Percentiles rank a stretch among this genome's conserved stretches.
Conservation (phyloP, 2,888 invertebrate genomes). For the Polydrusus pterygomalis region DNA sequence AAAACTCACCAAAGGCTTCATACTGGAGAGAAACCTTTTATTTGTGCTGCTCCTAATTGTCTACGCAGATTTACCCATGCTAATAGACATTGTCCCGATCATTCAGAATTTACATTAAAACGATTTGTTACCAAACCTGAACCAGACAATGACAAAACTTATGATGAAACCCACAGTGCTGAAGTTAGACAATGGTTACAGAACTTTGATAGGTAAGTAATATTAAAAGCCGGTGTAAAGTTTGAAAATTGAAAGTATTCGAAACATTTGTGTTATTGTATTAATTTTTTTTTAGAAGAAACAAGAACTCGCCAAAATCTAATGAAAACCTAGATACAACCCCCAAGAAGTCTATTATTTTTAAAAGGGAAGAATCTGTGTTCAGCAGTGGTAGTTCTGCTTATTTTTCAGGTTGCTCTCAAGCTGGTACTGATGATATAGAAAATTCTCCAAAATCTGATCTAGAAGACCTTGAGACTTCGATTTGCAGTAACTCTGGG, state of each 20-base stretch:
- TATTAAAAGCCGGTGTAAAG: too few species aligned
- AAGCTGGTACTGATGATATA: constrained; percentile 59
- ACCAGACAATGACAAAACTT: constrained; percentile 64
- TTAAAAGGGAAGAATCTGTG: constrained; percentile 60
- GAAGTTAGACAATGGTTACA: constrained; percentile 72
- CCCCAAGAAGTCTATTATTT: constrained; percentile 62
- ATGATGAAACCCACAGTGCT: constrained; percentile 71
- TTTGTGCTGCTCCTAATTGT: constrained; percentile 79
- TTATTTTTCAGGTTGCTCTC: constrained; percentile 61
- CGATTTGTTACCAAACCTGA: constrained; percentile 64
- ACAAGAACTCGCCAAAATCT: constrained; percentile 57
- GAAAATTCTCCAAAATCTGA: constrained; percentile 63
- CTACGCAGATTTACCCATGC: constrained; percentile 83
- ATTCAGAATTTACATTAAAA: constrained; percentile 77
- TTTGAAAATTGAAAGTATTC: too few species aligned
- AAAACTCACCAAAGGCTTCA: constrained; percentile 86
- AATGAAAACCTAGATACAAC: constrained; percentile 63
- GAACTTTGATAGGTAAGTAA: constrained; percentile 67
- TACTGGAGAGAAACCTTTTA: constrained; percentile 85
- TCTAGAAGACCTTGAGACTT: constrained; percentile 61
- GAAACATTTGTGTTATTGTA: not conserved
- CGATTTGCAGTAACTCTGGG: constrained; percentile 60
- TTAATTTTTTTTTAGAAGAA: constrained; percentile 48
- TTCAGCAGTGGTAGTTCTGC: constrained; percentile 61
- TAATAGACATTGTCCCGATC: constrained; percentile 83